A percentile compares a stretch with the other conserved stretches of the same genome.
phyloP scores from a whole-genome alignment of 2,797 vertebrate species.

The Artibeus jamaicensis region DNA sequence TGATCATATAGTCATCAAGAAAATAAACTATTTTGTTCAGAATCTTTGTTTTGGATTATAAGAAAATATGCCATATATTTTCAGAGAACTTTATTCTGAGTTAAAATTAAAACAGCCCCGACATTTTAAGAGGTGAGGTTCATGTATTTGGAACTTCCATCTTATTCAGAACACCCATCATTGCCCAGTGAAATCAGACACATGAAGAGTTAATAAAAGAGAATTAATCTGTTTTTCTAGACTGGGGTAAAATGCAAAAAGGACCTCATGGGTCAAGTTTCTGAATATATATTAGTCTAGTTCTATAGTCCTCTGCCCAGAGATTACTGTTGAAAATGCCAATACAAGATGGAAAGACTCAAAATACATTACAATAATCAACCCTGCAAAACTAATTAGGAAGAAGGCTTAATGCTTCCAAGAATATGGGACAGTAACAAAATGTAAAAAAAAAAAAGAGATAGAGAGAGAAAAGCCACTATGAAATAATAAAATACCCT shows the following conservation, averaged over 20 bases:
- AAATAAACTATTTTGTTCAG: not conserved
- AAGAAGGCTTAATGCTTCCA: not conserved
- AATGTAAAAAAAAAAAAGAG: not conserved
- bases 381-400: slow-evolving; percentile 16
- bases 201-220: slow-evolving; percentile 7
- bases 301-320: not conserved
- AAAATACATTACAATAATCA: slow-evolving; percentile 29
- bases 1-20: not conserved
- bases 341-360: slow-evolving; percentile 29
- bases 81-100: not conserved
- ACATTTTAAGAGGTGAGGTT: not conserved
- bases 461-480: not conserved
- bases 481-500: not conserved
- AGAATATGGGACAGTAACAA: not conserved
- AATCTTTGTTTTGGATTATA: not conserved
- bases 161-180: slow-evolving; percentile 30
- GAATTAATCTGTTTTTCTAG: not conserved
- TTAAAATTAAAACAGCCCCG: not conserved
- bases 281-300: not conserved
- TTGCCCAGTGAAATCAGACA: not conserved
- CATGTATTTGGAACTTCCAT: not conserved
- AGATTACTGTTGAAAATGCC: slow-evolving; percentile 47
- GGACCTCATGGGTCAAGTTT: not conserved
- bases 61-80: not conserved
- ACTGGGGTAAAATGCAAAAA: not conserved